Conservation (phyloP, 1,140 invertebrate genomes). For the Helicoverpa zea region DNA sequence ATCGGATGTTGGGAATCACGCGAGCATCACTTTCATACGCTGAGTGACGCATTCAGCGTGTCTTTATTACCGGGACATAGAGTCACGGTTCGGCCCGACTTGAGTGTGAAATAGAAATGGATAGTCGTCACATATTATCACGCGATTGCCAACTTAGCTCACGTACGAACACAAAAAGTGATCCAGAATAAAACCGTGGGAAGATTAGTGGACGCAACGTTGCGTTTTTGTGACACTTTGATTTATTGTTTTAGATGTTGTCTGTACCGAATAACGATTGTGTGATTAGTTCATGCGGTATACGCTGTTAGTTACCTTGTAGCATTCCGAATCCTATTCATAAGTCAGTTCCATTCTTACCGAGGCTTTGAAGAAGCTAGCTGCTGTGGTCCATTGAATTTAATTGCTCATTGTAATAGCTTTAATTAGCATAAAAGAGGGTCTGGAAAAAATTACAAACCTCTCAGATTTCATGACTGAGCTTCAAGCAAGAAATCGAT, state of each 20-base stretch:
- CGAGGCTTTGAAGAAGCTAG: background rate
- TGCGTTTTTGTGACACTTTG: slow-evolving; percentile 31
- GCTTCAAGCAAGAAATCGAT: slow-evolving; percentile 24
- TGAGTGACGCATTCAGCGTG: slow-evolving; percentile 26
- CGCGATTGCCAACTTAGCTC: slow-evolving; percentile 52
- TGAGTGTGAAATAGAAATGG: slow-evolving; percentile 40
- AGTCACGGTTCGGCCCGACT: slow-evolving; percentile 40
- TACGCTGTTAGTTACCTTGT: background rate
- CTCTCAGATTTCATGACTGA: slow-evolving; percentile 9
- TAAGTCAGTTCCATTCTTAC: slow-evolving; percentile 5
- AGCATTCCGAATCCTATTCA: background rate
- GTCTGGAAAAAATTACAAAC: slow-evolving; percentile 12
- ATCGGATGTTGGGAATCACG: slow-evolving; percentile 53
- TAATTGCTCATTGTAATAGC: slow-evolving; percentile 20
- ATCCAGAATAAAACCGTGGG: slow-evolving; percentile 55
- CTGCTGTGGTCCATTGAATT: slow-evolving; percentile 27
- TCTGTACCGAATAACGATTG: slow-evolving; percentile 33
- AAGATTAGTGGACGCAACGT: slow-evolving; percentile 49
- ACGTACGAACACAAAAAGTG: slow-evolving; percentile 51
- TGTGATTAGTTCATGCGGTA: background rate
- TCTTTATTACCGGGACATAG: slow-evolving; percentile 43
- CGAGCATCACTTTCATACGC: slow-evolving; percentile 47
- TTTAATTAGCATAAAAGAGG: slow-evolving; percentile 27
- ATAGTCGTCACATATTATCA: slow-evolving; percentile 53
- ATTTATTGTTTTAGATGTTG: slow-evolving; percentile 40